These are phyloP conservation scores for Clupea harengus DNA, from an alignment of 2,113 vertebrate species.

Conservation along the genomic window DNA sequence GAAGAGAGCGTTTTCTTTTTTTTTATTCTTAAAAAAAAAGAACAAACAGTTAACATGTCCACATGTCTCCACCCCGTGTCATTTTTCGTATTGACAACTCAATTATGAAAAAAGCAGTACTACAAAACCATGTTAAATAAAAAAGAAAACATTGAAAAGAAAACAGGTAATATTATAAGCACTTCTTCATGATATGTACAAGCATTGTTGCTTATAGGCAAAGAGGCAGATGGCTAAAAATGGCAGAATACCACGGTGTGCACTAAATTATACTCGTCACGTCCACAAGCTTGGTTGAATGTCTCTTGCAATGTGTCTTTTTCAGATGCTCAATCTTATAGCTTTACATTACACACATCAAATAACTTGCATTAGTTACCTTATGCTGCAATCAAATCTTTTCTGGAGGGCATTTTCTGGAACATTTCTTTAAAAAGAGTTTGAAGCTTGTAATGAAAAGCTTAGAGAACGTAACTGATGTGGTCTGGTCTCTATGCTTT, in stretches of 20 bases:
- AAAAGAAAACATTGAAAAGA: slow-evolving; percentile 59
- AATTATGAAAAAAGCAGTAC: slow-evolving; percentile 74
- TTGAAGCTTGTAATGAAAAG: background rate
- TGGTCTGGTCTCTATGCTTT: background rate
- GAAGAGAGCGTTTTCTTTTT: background rate
- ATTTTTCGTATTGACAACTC: slow-evolving; percentile 62
- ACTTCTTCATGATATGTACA: slow-evolving; percentile 72
- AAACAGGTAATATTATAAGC: slow-evolving; percentile 62
- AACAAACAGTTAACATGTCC: slow-evolving; percentile 70
- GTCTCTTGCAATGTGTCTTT: background rate
- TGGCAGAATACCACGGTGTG: slow-evolving; percentile 63
- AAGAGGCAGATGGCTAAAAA: slow-evolving; percentile 66
- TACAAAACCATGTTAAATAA: slow-evolving; percentile 73
- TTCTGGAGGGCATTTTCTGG: background rate
- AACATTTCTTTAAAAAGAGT: background rate
- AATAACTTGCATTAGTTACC: background rate
- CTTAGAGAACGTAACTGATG: background rate
- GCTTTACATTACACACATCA: background rate
- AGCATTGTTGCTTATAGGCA: slow-evolving; percentile 69
- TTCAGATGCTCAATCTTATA: background rate
- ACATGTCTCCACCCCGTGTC: slow-evolving; percentile 63
- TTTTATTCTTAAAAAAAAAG: slow-evolving; percentile 58
- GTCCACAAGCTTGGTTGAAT: slow-evolving; percentile 56
- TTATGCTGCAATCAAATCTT: background rate
- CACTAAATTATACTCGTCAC: slow-evolving; percentile 61